Conservation (phyloP, 1,140 invertebrate genomes). For the Watersipora subatra region DNA sequence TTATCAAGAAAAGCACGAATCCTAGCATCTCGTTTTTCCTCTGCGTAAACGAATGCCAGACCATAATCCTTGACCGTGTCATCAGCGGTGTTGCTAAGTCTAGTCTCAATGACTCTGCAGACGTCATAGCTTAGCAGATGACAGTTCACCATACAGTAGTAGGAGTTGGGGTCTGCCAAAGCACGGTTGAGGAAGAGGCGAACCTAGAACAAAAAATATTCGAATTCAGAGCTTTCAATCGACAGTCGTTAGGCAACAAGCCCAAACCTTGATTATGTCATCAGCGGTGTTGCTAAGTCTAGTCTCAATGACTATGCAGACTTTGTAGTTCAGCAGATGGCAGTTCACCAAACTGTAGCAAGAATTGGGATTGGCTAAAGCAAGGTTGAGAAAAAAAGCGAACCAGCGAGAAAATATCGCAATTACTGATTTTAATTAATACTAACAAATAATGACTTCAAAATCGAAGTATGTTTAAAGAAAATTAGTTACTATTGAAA, state of each 20-base stretch:
- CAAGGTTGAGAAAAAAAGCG: too few species aligned
- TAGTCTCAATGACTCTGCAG: conserved; percentile 17
- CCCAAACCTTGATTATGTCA: neutral
- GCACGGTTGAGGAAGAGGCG: conserved; percentile 20
- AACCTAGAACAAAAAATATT: conserved; percentile 16
- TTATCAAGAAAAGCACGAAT: neutral
- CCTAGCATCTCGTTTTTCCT: neutral
- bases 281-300: neutral
- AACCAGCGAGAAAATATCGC: too few species aligned
- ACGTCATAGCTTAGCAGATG: conserved; percentile 23
- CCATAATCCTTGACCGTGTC: conserved; percentile 1
- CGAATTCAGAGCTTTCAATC: too few species aligned
- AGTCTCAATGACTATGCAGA: neutral
- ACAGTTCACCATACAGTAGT: conserved; percentile 21
- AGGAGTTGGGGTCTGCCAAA: conserved; percentile 10
- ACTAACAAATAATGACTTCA: too few species aligned
- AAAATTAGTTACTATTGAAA: too few species aligned
- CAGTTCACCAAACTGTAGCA: neutral
- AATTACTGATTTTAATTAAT: too few species aligned
- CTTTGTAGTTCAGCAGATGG: neutral
- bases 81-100: conserved; percentile 15
- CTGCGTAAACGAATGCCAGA: neutral
- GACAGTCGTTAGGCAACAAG: too few species aligned
- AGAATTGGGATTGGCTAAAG: too few species aligned
- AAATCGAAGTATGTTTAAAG: too few species aligned